Percentiles rank a stretch among this genome's conserved stretches.
phyloP scores from a whole-genome alignment of 2,888 invertebrate species.

The Amiota minor region DNA sequence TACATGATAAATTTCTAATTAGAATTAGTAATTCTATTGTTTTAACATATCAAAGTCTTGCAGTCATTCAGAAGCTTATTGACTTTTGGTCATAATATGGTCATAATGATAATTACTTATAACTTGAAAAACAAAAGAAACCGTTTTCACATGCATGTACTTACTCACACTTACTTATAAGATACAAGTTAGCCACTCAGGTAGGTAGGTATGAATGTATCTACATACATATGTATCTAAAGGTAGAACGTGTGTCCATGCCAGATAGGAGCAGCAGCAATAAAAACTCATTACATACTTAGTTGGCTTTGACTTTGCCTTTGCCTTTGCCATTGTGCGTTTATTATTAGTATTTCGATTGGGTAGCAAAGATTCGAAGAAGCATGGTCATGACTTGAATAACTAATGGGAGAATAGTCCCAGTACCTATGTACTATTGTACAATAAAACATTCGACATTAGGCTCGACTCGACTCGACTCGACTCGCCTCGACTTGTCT shows the following conservation, averaged over 20 bases:
- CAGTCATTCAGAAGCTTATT: no score
- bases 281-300: conserved; percentile 14
- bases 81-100: background rate
- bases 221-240: background rate
- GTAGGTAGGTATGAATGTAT: no score
- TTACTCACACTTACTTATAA: no score
- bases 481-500: no score
- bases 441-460: no score
- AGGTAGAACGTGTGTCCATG: conserved; percentile 14
- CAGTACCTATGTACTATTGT: no score
- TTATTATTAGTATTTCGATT: conserved; percentile 67
- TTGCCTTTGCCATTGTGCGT: conserved; percentile 9
- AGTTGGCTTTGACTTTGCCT: no score
- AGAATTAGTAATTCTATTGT: conserved; percentile 54
- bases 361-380: conserved; percentile 64
- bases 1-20: conserved; percentile 66
- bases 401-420: conserved; percentile 47
- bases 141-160: conserved; percentile 49
- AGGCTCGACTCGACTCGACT: no score
- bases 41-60: background rate
- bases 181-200: no score
- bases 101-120: conserved; percentile 44
- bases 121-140: conserved; percentile 58
- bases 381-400: conserved; percentile 61
- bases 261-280: conserved; percentile 1